Conservation (phyloP, 2,113 vertebrate genomes). For the Nymphicus hollandicus region DNA sequence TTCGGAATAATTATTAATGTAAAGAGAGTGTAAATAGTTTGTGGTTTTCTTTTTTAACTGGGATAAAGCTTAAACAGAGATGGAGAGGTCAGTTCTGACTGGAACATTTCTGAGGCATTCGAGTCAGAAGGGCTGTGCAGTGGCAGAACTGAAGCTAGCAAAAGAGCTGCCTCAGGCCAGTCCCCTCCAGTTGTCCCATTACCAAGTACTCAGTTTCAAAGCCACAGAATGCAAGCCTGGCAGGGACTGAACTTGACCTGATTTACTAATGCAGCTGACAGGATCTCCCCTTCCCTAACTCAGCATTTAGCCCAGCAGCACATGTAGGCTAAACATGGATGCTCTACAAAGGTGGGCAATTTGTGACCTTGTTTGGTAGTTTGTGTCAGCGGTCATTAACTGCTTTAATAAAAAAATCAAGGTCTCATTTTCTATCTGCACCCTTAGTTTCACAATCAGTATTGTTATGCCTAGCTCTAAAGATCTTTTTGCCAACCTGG, state of each 20-base stretch:
- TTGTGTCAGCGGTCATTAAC: background rate
- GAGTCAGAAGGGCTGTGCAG: background rate
- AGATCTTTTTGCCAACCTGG: constrained; percentile 35
- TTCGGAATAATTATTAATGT: background rate
- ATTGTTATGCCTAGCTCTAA: constrained; percentile 11
- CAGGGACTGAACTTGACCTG: background rate
- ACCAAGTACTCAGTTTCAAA: background rate
- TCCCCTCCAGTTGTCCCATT: background rate
- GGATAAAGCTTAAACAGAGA: background rate
- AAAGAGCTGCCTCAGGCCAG: background rate
- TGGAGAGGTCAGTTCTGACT: background rate
- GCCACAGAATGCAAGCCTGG: background rate
- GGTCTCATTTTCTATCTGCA: background rate
- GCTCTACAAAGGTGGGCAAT: background rate
- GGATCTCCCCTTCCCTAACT: background rate
- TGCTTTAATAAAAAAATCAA: background rate
- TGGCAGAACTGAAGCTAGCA: background rate
- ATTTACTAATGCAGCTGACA: background rate
- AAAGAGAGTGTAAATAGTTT: background rate
- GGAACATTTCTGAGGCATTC: background rate
- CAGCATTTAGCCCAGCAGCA: background rate
- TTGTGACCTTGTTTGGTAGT: background rate
- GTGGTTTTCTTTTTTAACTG: background rate
- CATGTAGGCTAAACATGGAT: fast-evolving
- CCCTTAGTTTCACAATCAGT: background rate